Conservation (phyloP, 2,888 invertebrate genomes). For the Clivina fossor region DNA sequence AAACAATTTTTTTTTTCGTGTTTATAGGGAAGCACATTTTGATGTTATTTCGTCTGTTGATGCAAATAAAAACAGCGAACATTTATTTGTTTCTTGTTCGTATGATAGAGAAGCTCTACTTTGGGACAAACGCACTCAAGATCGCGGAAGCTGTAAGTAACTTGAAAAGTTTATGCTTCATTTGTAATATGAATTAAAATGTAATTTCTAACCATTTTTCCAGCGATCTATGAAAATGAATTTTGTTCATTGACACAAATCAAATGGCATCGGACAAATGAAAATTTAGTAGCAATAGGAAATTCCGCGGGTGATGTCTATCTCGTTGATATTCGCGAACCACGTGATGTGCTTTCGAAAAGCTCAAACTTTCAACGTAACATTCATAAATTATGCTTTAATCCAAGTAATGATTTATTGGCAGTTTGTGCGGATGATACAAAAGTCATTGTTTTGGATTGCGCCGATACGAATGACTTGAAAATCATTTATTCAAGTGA, state of each 20-base stretch:
- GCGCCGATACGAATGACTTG: constrained; percentile 46
- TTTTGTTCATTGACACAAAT: constrained; percentile 52
- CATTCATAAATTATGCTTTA: constrained; percentile 52
- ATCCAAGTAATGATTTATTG: constrained; percentile 49
- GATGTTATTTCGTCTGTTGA: constrained; percentile 51
- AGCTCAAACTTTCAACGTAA: constrained; percentile 47
- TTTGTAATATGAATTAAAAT: constrained; percentile 1
- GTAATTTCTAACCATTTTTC: constrained; percentile 36
- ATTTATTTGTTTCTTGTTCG: constrained; percentile 58
- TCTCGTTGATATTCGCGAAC: constrained; percentile 56
- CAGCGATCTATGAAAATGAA: constrained; percentile 52
- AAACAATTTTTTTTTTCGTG: constrained; percentile 6
- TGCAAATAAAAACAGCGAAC: constrained; percentile 53
- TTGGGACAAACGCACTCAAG: constrained; percentile 55
- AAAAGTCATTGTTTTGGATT: constrained; percentile 53
- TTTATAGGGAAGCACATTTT: constrained; percentile 49
- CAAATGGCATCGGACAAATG: constrained; percentile 52
- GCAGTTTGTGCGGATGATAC: constrained; percentile 57
- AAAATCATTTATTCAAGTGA: constrained; percentile 52
- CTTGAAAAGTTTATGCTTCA: not conserved
- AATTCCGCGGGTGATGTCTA: constrained; percentile 57
- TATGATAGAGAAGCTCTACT: constrained; percentile 54
- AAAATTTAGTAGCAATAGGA: constrained; percentile 55
- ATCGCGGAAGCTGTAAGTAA: constrained; percentile 49
- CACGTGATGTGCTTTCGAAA: constrained; percentile 47